phyloP scores from a whole-genome alignment of 1,140 invertebrate genomes.

The Nomia melanderi region DNA sequence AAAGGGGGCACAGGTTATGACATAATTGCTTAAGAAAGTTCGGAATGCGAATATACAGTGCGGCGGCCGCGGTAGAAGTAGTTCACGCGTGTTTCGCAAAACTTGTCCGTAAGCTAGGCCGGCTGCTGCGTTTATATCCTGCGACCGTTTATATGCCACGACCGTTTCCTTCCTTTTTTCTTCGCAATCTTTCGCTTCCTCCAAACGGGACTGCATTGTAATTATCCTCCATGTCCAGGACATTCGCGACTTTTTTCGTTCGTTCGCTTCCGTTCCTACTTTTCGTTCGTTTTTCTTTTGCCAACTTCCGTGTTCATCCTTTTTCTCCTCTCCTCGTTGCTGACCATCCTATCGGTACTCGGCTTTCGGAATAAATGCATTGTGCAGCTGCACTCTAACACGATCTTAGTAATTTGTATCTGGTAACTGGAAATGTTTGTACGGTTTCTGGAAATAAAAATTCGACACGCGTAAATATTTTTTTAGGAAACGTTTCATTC shows the following conservation, averaged over 20 bases:
- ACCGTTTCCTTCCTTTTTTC: not conserved
- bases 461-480: no score
- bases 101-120: constrained; percentile 22
- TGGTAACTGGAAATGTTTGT: no score
- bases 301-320: no score
- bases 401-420: no score
- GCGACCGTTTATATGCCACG: no score
- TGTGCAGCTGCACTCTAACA: no score
- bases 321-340: no score
- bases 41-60: constrained; percentile 42
- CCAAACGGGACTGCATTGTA: not conserved
- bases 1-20: constrained; percentile 46
- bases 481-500: no score
- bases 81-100: constrained; percentile 48
- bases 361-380: no score
- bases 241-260: not conserved
- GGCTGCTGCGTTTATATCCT: not conserved
- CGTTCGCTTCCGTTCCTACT: not conserved
- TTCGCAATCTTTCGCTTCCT: no score
- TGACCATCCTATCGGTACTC: no score
- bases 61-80: constrained; percentile 37
- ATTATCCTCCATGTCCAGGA: not conserved
- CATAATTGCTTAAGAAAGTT: constrained; percentile 62
- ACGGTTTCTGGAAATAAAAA: no score
- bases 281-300: not conserved